Conservation (phyloP, 1,140 invertebrate genomes). For the Scaptomyza pallida region DNA sequence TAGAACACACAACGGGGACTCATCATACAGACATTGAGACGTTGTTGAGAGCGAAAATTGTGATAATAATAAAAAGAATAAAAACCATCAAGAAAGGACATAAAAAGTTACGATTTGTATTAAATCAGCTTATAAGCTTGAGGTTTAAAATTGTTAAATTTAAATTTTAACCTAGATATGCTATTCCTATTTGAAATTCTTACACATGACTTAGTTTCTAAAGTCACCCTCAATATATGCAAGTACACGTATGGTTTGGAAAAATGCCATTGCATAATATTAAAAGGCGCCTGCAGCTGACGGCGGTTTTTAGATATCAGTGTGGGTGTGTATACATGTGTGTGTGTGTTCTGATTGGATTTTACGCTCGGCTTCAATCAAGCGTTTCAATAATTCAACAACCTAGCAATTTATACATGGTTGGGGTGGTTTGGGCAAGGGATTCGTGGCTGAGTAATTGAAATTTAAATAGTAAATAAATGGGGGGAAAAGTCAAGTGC, state of each 20-base stretch:
- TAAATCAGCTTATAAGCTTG: background rate
- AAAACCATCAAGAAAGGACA: background rate
- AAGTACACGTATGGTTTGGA: conserved; percentile 14
- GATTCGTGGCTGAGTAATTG: conserved; percentile 53
- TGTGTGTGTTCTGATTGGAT: conserved; percentile 61
- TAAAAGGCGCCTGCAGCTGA: conserved; percentile 23
- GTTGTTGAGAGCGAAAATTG: background rate
- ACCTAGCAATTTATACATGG: conserved; percentile 26
- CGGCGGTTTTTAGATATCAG: background rate
- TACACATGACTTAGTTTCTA: background rate
- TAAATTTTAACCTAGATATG: background rate
- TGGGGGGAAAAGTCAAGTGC: conserved; percentile 19
- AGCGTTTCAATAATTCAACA: conserved; percentile 72
- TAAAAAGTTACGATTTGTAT: background rate
- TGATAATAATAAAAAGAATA: background rate
- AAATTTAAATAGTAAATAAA: conserved; percentile 78
- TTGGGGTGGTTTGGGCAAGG: background rate
- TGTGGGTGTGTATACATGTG: conserved; percentile 20
- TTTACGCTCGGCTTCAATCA: conserved; percentile 67
- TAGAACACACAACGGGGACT: conserved; percentile 9
- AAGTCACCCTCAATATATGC: conserved; percentile 12
- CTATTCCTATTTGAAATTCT: background rate
- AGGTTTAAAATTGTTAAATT: background rate
- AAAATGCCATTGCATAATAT: conserved; percentile 54
- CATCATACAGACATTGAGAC: background rate